These are phyloP conservation scores for Athalia rosae DNA, from an alignment of 2,888 invertebrate species.

Conservation along the genomic window DNA sequence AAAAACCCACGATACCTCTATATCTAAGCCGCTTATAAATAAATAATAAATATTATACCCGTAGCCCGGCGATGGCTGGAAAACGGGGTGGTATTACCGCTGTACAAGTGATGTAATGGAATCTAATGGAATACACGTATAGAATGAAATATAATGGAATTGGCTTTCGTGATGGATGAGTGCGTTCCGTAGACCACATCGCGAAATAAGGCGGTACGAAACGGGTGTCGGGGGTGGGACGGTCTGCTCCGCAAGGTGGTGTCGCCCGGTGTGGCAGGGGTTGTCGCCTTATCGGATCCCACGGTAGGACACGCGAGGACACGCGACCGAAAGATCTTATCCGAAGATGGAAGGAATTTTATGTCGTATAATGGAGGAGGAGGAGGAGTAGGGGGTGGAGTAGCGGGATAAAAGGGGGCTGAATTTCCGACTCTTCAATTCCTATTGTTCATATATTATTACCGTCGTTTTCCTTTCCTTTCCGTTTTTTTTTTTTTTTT, in stretches of 20 bases:
- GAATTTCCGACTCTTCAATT: neutral
- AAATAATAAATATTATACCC: too few relatives aligned
- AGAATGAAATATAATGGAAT: too few relatives aligned
- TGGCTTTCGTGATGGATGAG: too few relatives aligned
- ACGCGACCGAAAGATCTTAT: slow-evolving; percentile 63
- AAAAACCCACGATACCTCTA: neutral
- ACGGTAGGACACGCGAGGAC: slow-evolving; percentile 69
- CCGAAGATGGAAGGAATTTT: slow-evolving; percentile 68
- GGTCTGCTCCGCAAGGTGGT: neutral
- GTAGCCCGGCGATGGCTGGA: too few relatives aligned
- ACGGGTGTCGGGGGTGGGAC: neutral
- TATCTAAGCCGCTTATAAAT: too few relatives aligned
- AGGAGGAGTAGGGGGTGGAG: neutral
- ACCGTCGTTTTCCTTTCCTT: neutral
- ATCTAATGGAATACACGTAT: too few relatives aligned
- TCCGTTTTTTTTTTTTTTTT: slow-evolving; percentile 1
- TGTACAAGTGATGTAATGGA: too few relatives aligned
- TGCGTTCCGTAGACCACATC: too few relatives aligned
- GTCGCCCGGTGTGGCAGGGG: slow-evolving; percentile 49
- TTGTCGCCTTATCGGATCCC: slow-evolving; percentile 69
- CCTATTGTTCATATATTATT: neutral
- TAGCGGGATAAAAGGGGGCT: too few relatives aligned
- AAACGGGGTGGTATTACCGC: too few relatives aligned
- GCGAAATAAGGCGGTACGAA: too few relatives aligned
- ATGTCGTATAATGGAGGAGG: slow-evolving; percentile 29